A percentile compares a stretch with the other conserved stretches of the same genome.
These are phyloP conservation scores for Oligia latruncula DNA, from an alignment of 2,888 invertebrate species.

Conservation along the genomic window DNA sequence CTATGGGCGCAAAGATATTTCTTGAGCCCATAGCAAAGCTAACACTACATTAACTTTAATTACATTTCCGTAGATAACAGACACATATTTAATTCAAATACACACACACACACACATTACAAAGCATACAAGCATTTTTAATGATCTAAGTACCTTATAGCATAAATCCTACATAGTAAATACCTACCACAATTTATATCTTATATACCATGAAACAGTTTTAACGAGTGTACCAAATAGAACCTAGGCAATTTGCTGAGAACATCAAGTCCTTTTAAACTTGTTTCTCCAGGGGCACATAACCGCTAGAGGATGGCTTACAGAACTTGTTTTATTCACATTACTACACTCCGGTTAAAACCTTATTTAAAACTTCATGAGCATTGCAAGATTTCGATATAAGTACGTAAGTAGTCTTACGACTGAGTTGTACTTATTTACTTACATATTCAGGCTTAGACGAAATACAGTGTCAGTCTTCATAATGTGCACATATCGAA, in stretches of 20 bases:
- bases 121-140: neutral
- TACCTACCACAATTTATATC: constrained; percentile 41
- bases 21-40: too few relatives aligned
- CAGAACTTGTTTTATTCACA: constrained; percentile 67
- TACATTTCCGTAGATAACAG: neutral
- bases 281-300: constrained; percentile 81
- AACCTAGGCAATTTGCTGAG: constrained; percentile 80
- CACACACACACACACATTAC: neutral
- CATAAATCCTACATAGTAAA: constrained; percentile 4
- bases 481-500: too few relatives aligned
- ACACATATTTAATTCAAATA: constrained; percentile 12
- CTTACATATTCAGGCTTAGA: neutral
- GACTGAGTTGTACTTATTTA: constrained; percentile 1
- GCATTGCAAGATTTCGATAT: constrained; percentile 31
- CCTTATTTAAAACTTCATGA: constrained; percentile 58
- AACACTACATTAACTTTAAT: neutral
- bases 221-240: constrained; percentile 71
- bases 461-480: too few relatives aligned
- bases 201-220: constrained; percentile 70
- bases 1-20: too few relatives aligned
- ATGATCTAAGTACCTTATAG: neutral
- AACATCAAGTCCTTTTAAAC: constrained; percentile 83
- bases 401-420: neutral
- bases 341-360: constrained; percentile 48
- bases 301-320: constrained; percentile 66